Evolutionary conservation across 2,797 vertebrate species (phyloP), one percentile per base, ranked within the genome.

Genomic region (Erethizon dorsatum): DNA sequence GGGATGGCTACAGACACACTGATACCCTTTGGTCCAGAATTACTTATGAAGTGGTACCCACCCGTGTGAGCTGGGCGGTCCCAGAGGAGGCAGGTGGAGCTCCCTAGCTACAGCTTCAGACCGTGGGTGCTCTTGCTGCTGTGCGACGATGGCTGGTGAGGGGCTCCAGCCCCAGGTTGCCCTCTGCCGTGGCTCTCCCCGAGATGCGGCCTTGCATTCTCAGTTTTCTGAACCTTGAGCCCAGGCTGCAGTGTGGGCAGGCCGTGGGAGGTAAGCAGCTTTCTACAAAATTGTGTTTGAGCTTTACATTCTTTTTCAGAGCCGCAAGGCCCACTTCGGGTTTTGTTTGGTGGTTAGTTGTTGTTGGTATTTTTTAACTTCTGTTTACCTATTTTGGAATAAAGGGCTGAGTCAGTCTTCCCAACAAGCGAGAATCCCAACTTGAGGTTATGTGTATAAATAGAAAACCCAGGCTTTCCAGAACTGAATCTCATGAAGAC

Each of bases 361-460:
- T 77, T 45, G 26, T 73, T 73, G 71, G n/a, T 13, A n/a, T 47
- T 45, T 69, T 78, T 89, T 91, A 57, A 82, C 91, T 94, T 95
- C 0, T 73, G 14, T 96, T 95, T 95, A 94, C 95, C 92, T 94
- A 67, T 90, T 96, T 77, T 14, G 83, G 83, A 87, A 71, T 79
- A 96, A 97, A 91, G 67, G 88, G 96, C 97, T 97, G 95, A 96
- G 79, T 96, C 96, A 96, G 96, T 96, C 57, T 61, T 88, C 88
- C 78, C 52, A n/a, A 56, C 57, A 37, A 87, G 90, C 73, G 83
- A 97, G 47, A 71, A 84, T 95, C 90, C 82, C 90, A 84, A 15
- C 89, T 90, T 89, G 97, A 91, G 94, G 88, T 92, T 88, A 11
- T 80, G 45, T 94, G 91, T 97, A 97, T 95, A 97, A 96, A 97